Evolutionary conservation across 2,797 vertebrate genomes (phyloP).

Genomic region (Bucorvus abyssinicus): DNA sequence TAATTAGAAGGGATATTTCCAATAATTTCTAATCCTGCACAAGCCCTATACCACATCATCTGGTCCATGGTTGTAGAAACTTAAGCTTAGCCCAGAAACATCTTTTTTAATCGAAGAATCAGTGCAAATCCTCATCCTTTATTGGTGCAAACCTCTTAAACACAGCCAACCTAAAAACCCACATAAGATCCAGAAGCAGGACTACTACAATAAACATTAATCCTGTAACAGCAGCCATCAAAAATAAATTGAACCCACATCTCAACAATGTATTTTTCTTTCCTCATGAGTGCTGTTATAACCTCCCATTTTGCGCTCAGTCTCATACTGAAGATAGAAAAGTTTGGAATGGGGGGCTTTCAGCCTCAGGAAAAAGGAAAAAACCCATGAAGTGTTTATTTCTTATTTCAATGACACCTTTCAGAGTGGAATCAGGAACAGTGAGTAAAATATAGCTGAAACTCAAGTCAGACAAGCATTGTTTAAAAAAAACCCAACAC

Average conservation of each 20-base stretch:
- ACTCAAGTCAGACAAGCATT: neutral
- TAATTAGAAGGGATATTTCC: neutral
- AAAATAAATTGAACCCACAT: neutral
- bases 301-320: neutral
- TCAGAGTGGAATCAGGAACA: neutral
- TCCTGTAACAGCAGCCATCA: neutral
- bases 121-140: neutral
- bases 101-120: neutral
- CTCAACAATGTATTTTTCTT: neutral
- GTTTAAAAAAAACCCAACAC: neutral
- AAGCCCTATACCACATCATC: neutral
- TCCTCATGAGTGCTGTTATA: neutral
- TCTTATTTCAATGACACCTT: neutral
- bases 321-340: neutral
- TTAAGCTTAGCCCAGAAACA: neutral
- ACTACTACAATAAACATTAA: neutral
- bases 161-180: neutral
- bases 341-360: neutral
- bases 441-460: neutral
- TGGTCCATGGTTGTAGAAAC: neutral
- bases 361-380: neutral
- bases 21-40: neutral
- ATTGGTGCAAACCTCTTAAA: neutral
- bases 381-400: accelerated
- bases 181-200: neutral